Percentiles rank a stretch among this genome's conserved stretches.
Conservation (phyloP, 2,113 vertebrate species). For the Phocoena sinus region DNA sequence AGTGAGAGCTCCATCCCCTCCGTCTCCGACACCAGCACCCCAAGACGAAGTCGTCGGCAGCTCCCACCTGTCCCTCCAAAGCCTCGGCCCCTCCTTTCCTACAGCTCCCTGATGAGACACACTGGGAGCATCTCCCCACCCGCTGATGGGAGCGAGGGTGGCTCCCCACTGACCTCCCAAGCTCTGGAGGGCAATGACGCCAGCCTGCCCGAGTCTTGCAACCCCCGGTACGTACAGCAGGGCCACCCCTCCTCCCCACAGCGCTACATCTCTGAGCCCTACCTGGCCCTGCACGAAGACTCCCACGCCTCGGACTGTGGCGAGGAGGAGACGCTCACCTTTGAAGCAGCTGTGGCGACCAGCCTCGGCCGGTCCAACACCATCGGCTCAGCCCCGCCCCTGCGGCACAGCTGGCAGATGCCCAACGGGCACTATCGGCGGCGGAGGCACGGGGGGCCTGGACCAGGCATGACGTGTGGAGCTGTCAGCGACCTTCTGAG, state of each 20-base stretch:
- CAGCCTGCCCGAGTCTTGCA: slow-evolving; percentile 80
- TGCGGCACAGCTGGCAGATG: slow-evolving; percentile 96
- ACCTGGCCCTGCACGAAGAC: slow-evolving; percentile 92
- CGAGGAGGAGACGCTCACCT: slow-evolving; percentile 94
- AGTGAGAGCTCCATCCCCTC: slow-evolving; percentile 89
- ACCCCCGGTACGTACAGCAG: slow-evolving; percentile 74
- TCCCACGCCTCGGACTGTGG: slow-evolving; percentile 85
- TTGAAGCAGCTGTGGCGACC: slow-evolving; percentile 93
- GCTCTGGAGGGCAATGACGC: slow-evolving; percentile 68
- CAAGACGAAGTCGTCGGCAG: slow-evolving; percentile 91
- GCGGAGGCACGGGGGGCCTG: slow-evolving; percentile 85
- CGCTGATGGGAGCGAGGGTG: slow-evolving; percentile 76
- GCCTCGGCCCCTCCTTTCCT: slow-evolving; percentile 94
- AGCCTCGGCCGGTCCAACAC: slow-evolving; percentile 93
- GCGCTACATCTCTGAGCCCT: slow-evolving; percentile 96
- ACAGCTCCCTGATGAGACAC: slow-evolving; percentile 89
- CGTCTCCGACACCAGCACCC: slow-evolving; percentile 89
- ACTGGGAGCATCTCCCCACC: slow-evolving; percentile 79
- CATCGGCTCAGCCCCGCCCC: slow-evolving; percentile 91
- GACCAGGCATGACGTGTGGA: slow-evolving; percentile 81
- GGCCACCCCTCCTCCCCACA: slow-evolving; percentile 88
- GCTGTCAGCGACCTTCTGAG: slow-evolving; percentile 89
- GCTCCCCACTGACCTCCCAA: slow-evolving; percentile 78
- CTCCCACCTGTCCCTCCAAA: slow-evolving; percentile 94
- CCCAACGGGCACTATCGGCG: slow-evolving; percentile 95